These are phyloP conservation scores for Phoenicopterus ruber DNA, from an alignment of 2,113 vertebrate species.

Conservation along the genomic window DNA sequence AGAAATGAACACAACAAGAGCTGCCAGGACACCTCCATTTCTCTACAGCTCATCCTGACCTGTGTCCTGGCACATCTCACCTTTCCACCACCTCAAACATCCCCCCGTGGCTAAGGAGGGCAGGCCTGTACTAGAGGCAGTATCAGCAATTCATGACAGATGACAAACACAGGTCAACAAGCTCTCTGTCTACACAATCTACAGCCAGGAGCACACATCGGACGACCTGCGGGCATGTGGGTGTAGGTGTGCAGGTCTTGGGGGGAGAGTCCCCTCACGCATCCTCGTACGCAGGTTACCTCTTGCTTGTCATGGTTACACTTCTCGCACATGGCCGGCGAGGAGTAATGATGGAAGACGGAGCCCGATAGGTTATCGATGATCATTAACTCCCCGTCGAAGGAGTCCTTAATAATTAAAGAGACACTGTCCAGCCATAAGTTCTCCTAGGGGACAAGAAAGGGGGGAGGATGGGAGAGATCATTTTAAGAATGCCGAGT, in stretches of 20 bases:
- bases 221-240: not conserved
- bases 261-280: conserved; percentile 35
- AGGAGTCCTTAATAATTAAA: conserved; percentile 98
- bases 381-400: conserved; percentile 98
- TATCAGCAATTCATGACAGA: not conserved
- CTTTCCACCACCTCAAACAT: conserved; percentile 20
- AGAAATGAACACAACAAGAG: conserved; percentile 3
- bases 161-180: conserved; percentile 12
- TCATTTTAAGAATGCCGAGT: conserved; percentile 66
- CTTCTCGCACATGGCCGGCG: conserved; percentile 86
- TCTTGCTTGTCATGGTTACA: conserved; percentile 91
- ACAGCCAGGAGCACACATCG: not conserved
- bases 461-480: conserved; percentile 77
- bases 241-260: conserved; percentile 1
- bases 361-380: conserved; percentile 99
- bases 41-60: not conserved
- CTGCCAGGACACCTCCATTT: not conserved
- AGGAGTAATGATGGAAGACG: conserved; percentile 98
- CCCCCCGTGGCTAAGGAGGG: not conserved
- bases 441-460: conserved; percentile 91
- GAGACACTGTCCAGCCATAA: conserved; percentile 99
- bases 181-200: not conserved
- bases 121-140: not conserved
- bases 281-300: conserved; percentile 77
- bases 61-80: not conserved